Conservation (phyloP, 2,797 vertebrate species). For the Leptodactylus fallax region DNA sequence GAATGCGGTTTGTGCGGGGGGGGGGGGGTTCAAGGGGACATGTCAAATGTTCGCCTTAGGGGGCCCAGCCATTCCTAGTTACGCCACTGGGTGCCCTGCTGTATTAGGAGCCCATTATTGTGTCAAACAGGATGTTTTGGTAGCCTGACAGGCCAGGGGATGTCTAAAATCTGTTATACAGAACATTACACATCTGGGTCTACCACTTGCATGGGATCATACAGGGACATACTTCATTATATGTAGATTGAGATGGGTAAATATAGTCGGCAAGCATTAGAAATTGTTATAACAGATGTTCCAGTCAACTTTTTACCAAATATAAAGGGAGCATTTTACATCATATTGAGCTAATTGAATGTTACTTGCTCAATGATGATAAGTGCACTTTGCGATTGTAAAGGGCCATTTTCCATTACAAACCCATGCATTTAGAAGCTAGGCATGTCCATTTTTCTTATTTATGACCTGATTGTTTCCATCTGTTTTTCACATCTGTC, state of each 20-base stretch:
- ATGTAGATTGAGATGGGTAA: background rate
- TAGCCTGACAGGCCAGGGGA: too few relatives aligned
- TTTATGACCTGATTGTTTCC: slow-evolving; percentile 67
- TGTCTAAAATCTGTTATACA: background rate
- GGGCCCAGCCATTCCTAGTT: too few relatives aligned
- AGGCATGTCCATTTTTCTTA: slow-evolving; percentile 64
- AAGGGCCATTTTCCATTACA: slow-evolving; percentile 21
- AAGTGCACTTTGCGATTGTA: slow-evolving; percentile 13
- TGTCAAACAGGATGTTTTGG: too few relatives aligned
- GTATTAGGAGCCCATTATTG: too few relatives aligned
- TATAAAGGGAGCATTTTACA: background rate
- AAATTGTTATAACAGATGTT: background rate
- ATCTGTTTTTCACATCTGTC: slow-evolving; percentile 70
- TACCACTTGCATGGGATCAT: background rate
- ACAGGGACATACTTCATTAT: background rate
- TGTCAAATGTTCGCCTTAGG: too few relatives aligned
- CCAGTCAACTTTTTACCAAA: background rate
- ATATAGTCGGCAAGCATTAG: background rate
- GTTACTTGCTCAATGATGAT: background rate
- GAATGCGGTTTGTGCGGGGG: too few relatives aligned
- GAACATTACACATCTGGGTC: background rate
- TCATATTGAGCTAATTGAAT: background rate
- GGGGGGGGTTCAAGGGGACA: too few relatives aligned
- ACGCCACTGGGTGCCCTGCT: too few relatives aligned
- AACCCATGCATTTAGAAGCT: background rate